Evolutionary conservation across 1,140 invertebrate genomes (phyloP).

Genomic region (Andricus grossulariae): DNA sequence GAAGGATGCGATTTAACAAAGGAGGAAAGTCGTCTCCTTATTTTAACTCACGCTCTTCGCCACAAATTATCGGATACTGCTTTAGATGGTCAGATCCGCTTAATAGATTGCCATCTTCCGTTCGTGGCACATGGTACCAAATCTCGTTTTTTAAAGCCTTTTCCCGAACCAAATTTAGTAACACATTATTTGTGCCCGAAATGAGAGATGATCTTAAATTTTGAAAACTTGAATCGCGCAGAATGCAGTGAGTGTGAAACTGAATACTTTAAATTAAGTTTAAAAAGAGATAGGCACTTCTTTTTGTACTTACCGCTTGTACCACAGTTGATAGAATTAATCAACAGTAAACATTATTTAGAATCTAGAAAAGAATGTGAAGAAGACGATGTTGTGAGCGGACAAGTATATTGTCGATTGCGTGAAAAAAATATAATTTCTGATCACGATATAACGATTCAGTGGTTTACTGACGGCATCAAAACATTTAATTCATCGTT

Average conservation of each 20-base stretch:
- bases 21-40: no score
- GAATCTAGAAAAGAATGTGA: background rate
- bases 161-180: background rate
- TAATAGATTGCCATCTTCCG: background rate
- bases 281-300: background rate
- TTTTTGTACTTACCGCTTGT: background rate
- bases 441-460: conserved; percentile 37
- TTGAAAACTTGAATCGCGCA: background rate
- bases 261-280: background rate
- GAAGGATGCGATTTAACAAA: no score
- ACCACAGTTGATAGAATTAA: background rate
- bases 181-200: background rate
- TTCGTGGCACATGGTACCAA: conserved; percentile 14
- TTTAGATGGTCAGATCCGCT: no score
- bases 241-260: background rate
- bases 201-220: background rate
- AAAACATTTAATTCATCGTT: conserved; percentile 29
- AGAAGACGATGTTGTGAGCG: background rate
- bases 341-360: background rate
- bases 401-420: background rate
- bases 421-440: conserved; percentile 32
- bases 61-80: no score
- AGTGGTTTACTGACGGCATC: background rate
- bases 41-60: no score
- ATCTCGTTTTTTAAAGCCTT: conserved; percentile 29